Evolutionary conservation across 2,113 vertebrate species (phyloP).

Genomic region (Proterorhinus semilunaris): DNA sequence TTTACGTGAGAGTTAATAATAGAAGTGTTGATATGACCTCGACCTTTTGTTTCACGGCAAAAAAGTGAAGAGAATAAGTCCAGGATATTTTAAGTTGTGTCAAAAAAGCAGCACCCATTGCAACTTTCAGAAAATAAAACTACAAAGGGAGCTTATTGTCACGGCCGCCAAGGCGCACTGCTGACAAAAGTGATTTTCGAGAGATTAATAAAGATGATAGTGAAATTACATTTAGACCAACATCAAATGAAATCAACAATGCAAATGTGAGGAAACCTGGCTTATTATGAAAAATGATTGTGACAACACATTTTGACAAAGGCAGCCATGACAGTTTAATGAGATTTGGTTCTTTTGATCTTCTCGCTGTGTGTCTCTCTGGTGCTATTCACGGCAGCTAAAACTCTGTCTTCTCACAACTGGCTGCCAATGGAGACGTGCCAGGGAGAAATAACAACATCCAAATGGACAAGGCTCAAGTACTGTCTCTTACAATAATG

Average conservation of each 20-base stretch:
- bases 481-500: not conserved
- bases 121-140: constrained; percentile 7
- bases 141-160: constrained; percentile 8
- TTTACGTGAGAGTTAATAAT: constrained; percentile 55
- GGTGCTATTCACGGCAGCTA: constrained; percentile 26
- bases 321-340: constrained; percentile 41
- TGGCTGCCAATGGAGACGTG: constrained; percentile 33
- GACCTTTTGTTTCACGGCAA: constrained; percentile 36
- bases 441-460: constrained; percentile 26
- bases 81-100: constrained; percentile 51
- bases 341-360: constrained; percentile 39
- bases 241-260: constrained; percentile 51
- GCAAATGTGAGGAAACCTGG: constrained; percentile 32
- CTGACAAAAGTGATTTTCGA: constrained; percentile 33
- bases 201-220: constrained; percentile 37
- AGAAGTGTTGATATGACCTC: constrained; percentile 44
- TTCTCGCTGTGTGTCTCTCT: constrained; percentile 34
- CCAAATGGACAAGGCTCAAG: not conserved
- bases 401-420: constrained; percentile 42
- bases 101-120: constrained; percentile 25
- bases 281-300: constrained; percentile 20
- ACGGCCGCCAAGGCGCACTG: constrained; percentile 11
- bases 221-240: constrained; percentile 48
- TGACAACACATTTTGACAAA: constrained; percentile 46
- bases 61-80: constrained; percentile 28